A percentile compares a stretch with the other conserved stretches of the same genome.
phyloP scores from a whole-genome alignment of 2,888 invertebrate genomes.

The Sabellastarte sp. region DNA sequence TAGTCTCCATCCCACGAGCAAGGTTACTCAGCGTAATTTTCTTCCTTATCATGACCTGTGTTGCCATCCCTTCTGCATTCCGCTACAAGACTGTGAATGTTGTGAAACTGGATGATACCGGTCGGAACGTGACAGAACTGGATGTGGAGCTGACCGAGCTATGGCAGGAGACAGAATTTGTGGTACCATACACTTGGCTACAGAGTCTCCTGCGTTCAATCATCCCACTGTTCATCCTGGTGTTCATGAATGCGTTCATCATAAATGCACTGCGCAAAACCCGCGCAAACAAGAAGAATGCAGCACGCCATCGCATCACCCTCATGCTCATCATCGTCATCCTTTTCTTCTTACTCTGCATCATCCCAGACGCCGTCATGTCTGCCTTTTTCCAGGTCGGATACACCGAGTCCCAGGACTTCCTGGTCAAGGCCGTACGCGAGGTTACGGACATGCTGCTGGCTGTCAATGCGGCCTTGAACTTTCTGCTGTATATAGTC shows the following conservation, averaged over 20 bases:
- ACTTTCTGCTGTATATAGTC: conserved; percentile 53
- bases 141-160: conserved; percentile 28
- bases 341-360: conserved; percentile 53
- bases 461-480: conserved; percentile 54
- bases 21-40: conserved; percentile 26
- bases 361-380: conserved; percentile 57
- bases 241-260: conserved; percentile 33
- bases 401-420: conserved; percentile 50
- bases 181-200: conserved; percentile 29
- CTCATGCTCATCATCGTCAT: conserved; percentile 55
- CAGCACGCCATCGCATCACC: conserved; percentile 53
- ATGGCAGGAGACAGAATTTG: conserved; percentile 29
- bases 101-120: conserved; percentile 1
- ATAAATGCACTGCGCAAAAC: conserved; percentile 34
- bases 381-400: conserved; percentile 56
- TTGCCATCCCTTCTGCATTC: conserved; percentile 31
- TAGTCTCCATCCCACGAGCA: conserved; percentile 30
- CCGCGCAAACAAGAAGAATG: conserved; percentile 35
- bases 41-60: conserved; percentile 26
- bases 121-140: conserved; percentile 15
- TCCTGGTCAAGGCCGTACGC: conserved; percentile 49
- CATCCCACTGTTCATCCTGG: conserved; percentile 33
- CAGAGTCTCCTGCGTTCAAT: conserved; percentile 35
- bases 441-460: conserved; percentile 57
- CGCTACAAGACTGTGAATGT: conserved; percentile 23